Conservation (phyloP, 2,113 vertebrate genomes). For the Perccottus glenii region DNA sequence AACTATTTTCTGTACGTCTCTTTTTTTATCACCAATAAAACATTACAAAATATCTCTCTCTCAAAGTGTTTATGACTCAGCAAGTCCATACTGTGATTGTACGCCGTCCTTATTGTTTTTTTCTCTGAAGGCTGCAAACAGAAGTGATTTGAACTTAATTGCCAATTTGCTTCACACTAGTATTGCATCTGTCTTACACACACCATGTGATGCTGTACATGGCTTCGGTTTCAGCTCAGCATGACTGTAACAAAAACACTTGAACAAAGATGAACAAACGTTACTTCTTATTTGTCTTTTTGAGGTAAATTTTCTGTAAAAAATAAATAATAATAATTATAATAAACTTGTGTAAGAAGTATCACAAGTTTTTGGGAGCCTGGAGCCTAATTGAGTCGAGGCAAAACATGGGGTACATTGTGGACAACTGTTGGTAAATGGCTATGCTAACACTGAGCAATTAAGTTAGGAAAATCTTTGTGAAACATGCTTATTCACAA, state of each 20-base stretch:
- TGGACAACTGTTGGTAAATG: no score
- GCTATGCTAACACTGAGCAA: no score
- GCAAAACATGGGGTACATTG: no score
- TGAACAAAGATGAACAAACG: slow-evolving; percentile 2
- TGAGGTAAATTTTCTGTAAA: no score
- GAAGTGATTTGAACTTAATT: slow-evolving; percentile 46
- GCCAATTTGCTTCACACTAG: slow-evolving; percentile 54
- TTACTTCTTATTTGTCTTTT: no score
- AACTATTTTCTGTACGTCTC: background rate
- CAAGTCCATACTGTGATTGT: slow-evolving; percentile 20
- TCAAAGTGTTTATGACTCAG: slow-evolving; percentile 10
- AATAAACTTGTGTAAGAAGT: no score
- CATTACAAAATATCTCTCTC: background rate
- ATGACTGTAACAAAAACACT: slow-evolving; percentile 1
- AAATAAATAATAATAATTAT: no score
- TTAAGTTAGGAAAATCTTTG: no score
- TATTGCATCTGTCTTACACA: slow-evolving; percentile 46
- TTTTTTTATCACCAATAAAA: slow-evolving; percentile 4
- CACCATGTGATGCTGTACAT: slow-evolving; percentile 3
- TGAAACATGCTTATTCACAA: no score
- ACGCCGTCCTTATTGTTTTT: slow-evolving; percentile 9
- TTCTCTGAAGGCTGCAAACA: slow-evolving; percentile 27
- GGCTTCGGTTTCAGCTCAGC: slow-evolving; percentile 18
- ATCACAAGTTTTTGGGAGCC: no score
- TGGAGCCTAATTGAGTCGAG: no score